A percentile compares a stretch with the other conserved stretches of the same genome.
phyloP scores from a whole-genome alignment of 30 jellyfish, hydroid and myxozoan genomes.

The Hydractinia echinata region DNA sequence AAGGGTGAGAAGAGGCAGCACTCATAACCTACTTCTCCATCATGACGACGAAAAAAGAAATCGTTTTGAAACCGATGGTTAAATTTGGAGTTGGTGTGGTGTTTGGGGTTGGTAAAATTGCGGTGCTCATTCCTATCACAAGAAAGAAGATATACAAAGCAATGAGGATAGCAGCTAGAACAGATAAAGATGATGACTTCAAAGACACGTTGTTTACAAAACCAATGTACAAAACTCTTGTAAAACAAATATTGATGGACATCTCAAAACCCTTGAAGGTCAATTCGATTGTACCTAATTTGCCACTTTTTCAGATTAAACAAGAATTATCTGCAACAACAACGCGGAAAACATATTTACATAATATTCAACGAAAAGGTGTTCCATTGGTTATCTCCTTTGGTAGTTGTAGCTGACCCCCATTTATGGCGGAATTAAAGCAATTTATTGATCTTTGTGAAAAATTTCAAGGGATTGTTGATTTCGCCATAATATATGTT shows the following conservation, averaged over 20 bases:
- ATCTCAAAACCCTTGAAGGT: not conserved
- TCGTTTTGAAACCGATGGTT: not conserved
- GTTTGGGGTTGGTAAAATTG: not conserved
- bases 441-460: conserved; percentile 51
- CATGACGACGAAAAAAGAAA: conserved; percentile 9
- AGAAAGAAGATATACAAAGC: not conserved
- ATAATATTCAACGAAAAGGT: conserved; percentile 5
- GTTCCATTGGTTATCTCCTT: conserved; percentile 75
- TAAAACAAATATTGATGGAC: not conserved
- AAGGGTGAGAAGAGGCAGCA: too few relatives aligned
- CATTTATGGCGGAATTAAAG: conserved; percentile 67
- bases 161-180: not conserved
- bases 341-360: not conserved
- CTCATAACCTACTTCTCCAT: not conserved
- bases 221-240: not conserved
- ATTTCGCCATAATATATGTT: conserved; percentile 66
- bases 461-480: conserved; percentile 56
- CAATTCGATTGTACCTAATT: not conserved
- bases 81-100: not conserved
- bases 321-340: not conserved
- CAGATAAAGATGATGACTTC: not conserved
- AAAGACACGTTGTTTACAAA: conserved; percentile 8
- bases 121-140: not conserved
- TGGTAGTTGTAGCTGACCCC: conserved; percentile 93
- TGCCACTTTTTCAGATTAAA: not conserved